Evolutionary conservation across 2,113 vertebrate genomes (phyloP).

Genomic region (Cacatua alba): DNA sequence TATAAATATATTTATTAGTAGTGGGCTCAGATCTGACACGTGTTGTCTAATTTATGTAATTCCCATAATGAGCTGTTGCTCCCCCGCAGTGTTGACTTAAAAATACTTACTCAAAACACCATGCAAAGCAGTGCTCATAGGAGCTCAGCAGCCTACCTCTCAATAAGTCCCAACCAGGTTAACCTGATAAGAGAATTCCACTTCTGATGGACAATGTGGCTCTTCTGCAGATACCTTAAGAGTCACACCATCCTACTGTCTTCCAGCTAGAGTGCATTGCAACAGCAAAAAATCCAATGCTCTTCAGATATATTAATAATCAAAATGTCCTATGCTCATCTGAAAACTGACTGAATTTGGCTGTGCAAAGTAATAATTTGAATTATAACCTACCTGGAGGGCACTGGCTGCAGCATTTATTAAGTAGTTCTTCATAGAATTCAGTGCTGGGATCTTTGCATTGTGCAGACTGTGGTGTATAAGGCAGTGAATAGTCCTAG

Average conservation of each 20-base stretch:
- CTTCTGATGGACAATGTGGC: not conserved
- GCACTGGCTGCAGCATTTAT: conserved; percentile 68
- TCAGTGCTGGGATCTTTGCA: not conserved
- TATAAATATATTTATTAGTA: not conserved
- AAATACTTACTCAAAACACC: not conserved
- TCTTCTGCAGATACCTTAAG: not conserved
- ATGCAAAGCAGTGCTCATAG: not conserved
- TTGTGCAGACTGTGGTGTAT: not conserved
- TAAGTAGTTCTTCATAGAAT: conserved; percentile 15
- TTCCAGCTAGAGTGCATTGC: not conserved
- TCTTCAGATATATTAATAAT: not conserved
- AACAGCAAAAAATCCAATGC: not conserved
- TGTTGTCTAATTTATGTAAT: not conserved
- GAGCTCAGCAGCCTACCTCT: not conserved
- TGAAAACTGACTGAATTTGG: not conserved
- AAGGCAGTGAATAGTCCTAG: conserved; percentile 30
- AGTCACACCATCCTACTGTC: not conserved
- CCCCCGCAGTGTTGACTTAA: not conserved
- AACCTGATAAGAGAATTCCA: not conserved
- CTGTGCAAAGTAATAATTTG: not conserved
- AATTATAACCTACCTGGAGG: conserved; percentile 56
- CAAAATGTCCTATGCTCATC: not conserved
- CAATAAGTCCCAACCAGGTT: not conserved
- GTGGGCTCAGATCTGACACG: not conserved
- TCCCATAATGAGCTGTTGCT: not conserved